Percentiles rank a stretch among this genome's conserved stretches.
These are phyloP conservation scores for Ochropacha duplaris DNA, from an alignment of 2,888 invertebrate species.

Conservation along the genomic window DNA sequence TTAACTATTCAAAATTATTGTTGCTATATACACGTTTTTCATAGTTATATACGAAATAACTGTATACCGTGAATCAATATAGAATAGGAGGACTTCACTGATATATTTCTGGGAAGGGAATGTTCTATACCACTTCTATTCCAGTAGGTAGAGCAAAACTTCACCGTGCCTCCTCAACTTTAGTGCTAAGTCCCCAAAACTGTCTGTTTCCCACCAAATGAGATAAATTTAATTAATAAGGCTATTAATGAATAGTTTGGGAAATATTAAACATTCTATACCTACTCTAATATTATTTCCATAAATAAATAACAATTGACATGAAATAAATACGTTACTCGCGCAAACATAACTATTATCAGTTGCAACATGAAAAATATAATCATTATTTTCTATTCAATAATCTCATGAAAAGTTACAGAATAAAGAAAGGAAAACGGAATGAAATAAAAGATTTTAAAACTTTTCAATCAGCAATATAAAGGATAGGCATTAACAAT, in stretches of 20 bases:
- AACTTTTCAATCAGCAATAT: conserved; percentile 53
- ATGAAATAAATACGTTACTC: not conserved
- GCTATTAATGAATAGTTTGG: conserved; percentile 22
- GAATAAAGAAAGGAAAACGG: not conserved
- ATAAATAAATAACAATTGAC: no score
- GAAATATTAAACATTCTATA: not conserved
- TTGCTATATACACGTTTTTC: not conserved
- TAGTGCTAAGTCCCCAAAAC: conserved; percentile 36
- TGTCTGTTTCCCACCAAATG: conserved; percentile 42
- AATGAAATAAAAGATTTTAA: conserved; percentile 24
- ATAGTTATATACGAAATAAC: no score
- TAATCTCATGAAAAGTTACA: not conserved
- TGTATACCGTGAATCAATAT: no score
- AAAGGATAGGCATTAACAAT: conserved; percentile 42
- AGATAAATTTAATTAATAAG: conserved; percentile 58
- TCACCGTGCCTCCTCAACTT: conserved; percentile 33
- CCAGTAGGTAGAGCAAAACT: conserved; percentile 39
- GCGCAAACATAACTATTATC: not conserved
- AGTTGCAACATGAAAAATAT: no score
- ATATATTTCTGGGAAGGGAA: conserved; percentile 8
- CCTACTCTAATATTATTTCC: not conserved
- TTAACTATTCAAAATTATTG: not conserved
- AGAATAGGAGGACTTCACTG: no score
- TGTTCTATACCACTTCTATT: conserved; percentile 33
- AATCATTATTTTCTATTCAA: no score